A percentile compares a stretch with the other conserved stretches of the same genome.
Evolutionary conservation across 1,140 invertebrate species (phyloP).

Genomic region (Sogatella furcifera): DNA sequence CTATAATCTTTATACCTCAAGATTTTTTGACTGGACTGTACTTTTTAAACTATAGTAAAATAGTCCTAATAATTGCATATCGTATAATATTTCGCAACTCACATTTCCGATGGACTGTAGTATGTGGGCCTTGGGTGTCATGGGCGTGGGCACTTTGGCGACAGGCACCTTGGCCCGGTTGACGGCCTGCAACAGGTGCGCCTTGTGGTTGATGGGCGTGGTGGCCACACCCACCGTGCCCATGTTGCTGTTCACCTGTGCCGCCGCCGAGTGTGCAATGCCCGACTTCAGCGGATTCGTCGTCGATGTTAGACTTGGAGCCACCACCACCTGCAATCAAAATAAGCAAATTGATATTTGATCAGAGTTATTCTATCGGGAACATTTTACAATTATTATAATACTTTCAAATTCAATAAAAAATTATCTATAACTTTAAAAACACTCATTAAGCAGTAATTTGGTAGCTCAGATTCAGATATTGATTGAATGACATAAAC

Average conservation of each 20-base stretch:
- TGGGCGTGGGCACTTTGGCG: constrained; percentile 19
- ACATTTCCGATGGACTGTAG: constrained; percentile 22
- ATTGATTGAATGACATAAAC: no score
- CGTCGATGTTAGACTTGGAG: constrained; percentile 2
- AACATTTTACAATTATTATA: no score
- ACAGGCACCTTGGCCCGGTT: constrained; percentile 17
- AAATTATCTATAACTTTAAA: no score
- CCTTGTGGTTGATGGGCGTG: constrained; percentile 34
- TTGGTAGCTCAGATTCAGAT: no score
- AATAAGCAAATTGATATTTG: background rate
- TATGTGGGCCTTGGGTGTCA: constrained; percentile 25
- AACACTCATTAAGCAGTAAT: no score
- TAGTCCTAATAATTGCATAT: background rate
- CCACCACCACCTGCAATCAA: constrained; percentile 4
- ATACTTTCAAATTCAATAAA: no score
- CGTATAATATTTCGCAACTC: constrained; percentile 10
- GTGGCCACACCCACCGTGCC: background rate
- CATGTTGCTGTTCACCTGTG: background rate
- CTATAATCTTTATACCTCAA: no score
- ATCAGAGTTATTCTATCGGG: background rate
- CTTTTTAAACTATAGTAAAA: no score
- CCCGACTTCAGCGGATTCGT: constrained; percentile 1
- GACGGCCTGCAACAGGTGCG: constrained; percentile 36
- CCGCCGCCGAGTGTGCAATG: background rate
- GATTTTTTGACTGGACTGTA: no score